Evolutionary conservation across 2,113 vertebrate species (phyloP), one percentile per base, ranked within the genome.

Genomic region (Grammomys dolichurus): DNA sequence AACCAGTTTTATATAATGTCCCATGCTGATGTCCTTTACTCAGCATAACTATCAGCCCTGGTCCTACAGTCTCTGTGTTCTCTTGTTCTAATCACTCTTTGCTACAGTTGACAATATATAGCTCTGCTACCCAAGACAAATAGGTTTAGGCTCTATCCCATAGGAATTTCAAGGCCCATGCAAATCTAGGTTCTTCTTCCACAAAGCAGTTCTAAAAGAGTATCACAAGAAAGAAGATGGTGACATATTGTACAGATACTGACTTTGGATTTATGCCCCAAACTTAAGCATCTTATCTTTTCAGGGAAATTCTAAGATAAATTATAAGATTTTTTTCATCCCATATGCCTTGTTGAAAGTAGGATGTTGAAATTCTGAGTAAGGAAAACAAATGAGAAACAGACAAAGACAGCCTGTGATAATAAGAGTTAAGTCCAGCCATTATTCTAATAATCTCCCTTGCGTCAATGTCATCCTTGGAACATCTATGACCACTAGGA

Each of bases 301-400:
- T 24, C 43, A 87, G 51, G 54, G n/a, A 2, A 81, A 65, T 81
- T 82, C 33, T 19, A 75, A 33, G 13, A 19, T 40, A 88, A 81
- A 69, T 12, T 46, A 8, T 6, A 87, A 22, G 69, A 89, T 80
- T 70, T 13, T 78, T 70, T 87, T 12, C 12, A 26, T 11, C n/a
- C 33, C 28, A 89, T 16, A 58, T 1, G 67, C 16, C 82, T 69
- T 46, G 20, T 69, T 69, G 20, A 76, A 84, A 89, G 70, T 40
- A 93, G 56, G 7, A 87, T 75, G 22, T 12, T 91, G 4, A 65
- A 67, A 90, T 13, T 87, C 22, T 58, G 4, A 82, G 16, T 65
- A 96, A 87, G 54, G 31, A 81, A 77, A 85, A 43, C 60, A 89
- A 87, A 81, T 91, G 46, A 78, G 28, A 75, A n/a, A 22, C 36